Base-by-base conservation (phyloP, 2,888 invertebrate genomes). In the Ennomos fuscantarius region DNA sequence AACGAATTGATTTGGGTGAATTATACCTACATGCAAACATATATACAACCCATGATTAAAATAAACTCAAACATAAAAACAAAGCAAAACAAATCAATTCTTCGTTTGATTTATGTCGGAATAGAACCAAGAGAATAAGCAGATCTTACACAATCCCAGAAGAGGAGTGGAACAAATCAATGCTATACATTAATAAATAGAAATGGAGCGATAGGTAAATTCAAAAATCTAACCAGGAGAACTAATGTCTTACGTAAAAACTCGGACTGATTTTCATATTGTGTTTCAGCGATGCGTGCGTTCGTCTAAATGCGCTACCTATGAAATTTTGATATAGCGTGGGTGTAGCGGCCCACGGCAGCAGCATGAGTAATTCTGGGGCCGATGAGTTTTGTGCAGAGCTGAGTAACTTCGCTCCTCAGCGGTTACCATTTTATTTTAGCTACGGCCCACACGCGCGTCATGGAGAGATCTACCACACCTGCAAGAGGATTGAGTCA, bases 281-380 rank as follows among this genome's bases (percentile, higher is more conserved):
- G 53, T 59, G 58, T 59, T 59, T 59, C 58, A 59, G 53, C 44
- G 42, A 37, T 50, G 55, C 62, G 56, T 48, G 69, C 64, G 70
- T 70, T 63, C 70, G 67, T 82, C 82, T 86, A 86, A 84, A 88
- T 82, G 80, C 81, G 81, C 68, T 72, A 79, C 79, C 79, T 83
- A 81, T 82, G 86, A 86, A 89, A 88, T 84, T 84, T 86, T 86
- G 81, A 88, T 92, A 88, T 86, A 79, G 87, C 87, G 92, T 91
- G 82, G 90, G 90, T 68, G 62, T 67, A 74, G 66, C 84, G 79
- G 69, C 85, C 84, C 82, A 86, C 86, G 68, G 89, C 76, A 72
- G 84, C 76, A 78, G 85, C 72, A 78, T 90, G 87, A 88, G 87
- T 90, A 89, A 89, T 86, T 73, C 81, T 57, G 70, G 64, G 24